Conservation (phyloP, 2,113 vertebrate genomes). For the Equus quagga region DNA sequence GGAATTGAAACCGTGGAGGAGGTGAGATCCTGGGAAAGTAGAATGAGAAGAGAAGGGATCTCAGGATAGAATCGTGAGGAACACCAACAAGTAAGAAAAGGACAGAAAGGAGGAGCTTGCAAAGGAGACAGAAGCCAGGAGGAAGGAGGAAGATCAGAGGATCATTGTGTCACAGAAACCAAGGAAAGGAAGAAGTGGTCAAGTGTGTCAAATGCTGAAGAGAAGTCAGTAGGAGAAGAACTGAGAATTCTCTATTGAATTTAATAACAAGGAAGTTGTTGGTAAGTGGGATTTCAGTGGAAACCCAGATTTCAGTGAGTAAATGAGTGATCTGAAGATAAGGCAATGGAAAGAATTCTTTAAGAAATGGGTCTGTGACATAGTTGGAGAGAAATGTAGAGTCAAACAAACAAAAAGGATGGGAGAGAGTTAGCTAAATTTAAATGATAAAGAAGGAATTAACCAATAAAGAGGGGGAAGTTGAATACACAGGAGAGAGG, state of each 20-base stretch:
- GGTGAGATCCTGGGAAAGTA: not conserved
- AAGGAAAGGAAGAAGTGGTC: not conserved
- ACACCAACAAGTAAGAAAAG: not conserved
- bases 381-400: not conserved
- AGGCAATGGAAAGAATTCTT: not conserved
- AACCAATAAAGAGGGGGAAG: not conserved
- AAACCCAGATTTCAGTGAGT: conserved; percentile 19
- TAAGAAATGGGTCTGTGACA: not conserved
- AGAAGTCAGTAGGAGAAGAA: not conserved
- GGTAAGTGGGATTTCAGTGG: conserved; percentile 31
- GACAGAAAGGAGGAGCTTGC: not conserved
- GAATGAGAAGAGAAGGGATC: not conserved
- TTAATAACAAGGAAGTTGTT: conserved; percentile 45
- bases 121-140: not conserved
- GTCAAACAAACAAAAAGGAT: not conserved
- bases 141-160: not conserved
- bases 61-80: not conserved
- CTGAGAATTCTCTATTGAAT: not conserved
- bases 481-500: not conserved
- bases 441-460: not conserved
- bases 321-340: not conserved
- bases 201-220: not conserved
- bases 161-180: not conserved
- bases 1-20: not conserved
- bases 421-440: not conserved